Base-by-base conservation (phyloP, 2,113 vertebrate species). In the Xenopus tropicalis region DNA sequence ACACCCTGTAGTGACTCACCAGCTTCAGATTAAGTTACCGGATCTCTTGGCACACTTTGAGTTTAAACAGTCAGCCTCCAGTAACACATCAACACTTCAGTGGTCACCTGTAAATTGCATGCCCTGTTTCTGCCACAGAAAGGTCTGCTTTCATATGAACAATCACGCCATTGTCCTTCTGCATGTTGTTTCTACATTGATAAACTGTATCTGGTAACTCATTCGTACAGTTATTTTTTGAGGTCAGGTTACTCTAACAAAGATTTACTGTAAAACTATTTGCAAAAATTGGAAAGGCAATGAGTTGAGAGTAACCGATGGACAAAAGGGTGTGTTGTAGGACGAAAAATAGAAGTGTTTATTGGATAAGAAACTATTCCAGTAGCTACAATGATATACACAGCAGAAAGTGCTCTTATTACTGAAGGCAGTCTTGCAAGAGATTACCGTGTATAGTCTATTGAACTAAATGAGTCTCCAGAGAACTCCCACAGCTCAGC, bases 131-230 rank as follows among this genome's bases (percentile, higher is more conserved):
- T 43, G 72, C 56, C 65, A 54, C 58, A 69, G 14, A 66, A 20
- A 61, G 57, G n/a, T 68, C 65, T 74, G 11, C 19, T 61, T 62
- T 52, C 72, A 74, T 68, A 69, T 54, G 65, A 74, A 69, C 72
- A 74, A 74, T 74, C 57, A 42, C 4, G 11, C 57, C 25, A 68
- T 74, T 74, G 72, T 74, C 51, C 51, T 22, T 51, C 13, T 69
- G 25, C 11, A 67, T 13, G n/a, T 21, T 66, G 59, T 43, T 12
- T 11, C 56, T 37, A 37, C 29, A 37, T 37, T 29, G 46, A 14
- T 48, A 48, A 48, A 48, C 29, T 8, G 12, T 74, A 74, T 61
- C 42, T 17, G 14, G 54, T 61, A 74, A 57, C 10, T 9, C 48
- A 72, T 44, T 11, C 37, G 29, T 72, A n/a, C 29, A 17, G 58